Evolutionary conservation across 2,888 invertebrate species (phyloP).

Genomic region (Apocheima hispidaria): DNA sequence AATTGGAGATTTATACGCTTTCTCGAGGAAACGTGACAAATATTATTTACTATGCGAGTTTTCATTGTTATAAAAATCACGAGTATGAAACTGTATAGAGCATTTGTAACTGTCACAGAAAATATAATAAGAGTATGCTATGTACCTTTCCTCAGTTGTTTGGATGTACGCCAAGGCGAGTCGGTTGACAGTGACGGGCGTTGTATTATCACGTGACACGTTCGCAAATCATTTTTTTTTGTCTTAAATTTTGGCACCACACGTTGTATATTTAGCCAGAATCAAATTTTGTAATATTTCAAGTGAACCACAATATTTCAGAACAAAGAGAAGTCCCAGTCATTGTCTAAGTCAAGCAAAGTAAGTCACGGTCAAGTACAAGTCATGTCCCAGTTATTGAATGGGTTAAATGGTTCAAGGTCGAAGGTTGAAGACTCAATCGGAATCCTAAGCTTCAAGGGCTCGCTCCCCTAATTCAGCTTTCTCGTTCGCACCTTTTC

Average conservation of each 20-base stretch:
- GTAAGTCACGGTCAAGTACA: too few species aligned
- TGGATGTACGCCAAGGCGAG: slow-evolving; percentile 77
- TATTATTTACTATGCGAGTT: slow-evolving; percentile 44
- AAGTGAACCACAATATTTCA: too few species aligned
- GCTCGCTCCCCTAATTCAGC: too few species aligned
- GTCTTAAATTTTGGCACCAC: too few species aligned
- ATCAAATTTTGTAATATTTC: too few species aligned
- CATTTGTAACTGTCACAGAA: slow-evolving; percentile 70
- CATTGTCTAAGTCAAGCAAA: too few species aligned
- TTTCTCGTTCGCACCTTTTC: too few species aligned
- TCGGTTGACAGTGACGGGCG: slow-evolving; percentile 66
- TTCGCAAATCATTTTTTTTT: slow-evolving; percentile 56
- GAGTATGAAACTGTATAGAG: slow-evolving; percentile 47
- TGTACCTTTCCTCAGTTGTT: slow-evolving; percentile 73
- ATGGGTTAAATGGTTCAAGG: background rate
- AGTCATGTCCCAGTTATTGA: too few species aligned
- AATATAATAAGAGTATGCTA: slow-evolving; percentile 74
- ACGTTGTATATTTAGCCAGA: too few species aligned
- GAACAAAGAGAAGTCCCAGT: too few species aligned
- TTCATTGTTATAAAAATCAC: slow-evolving; percentile 50
- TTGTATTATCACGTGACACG: slow-evolving; percentile 64
- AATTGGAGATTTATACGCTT: slow-evolving; percentile 31
- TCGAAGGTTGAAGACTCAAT: slow-evolving; percentile 9
- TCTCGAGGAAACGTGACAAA: slow-evolving; percentile 41
- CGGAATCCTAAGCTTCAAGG: slow-evolving; percentile 6